These are phyloP conservation scores for Castor canadensis DNA, from an alignment of 2,113 vertebrate species.

Conservation along the genomic window DNA sequence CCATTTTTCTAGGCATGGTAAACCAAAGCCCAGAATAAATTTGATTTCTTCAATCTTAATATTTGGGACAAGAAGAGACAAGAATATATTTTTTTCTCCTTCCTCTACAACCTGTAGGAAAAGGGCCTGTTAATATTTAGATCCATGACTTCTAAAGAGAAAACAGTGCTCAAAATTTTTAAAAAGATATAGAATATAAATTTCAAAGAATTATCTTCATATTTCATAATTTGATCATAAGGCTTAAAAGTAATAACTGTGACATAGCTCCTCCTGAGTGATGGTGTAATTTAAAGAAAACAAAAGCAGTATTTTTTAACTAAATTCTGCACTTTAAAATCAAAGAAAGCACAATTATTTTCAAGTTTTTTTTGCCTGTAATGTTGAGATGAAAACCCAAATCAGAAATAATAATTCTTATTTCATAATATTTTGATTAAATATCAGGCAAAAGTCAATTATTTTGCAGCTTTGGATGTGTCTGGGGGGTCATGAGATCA, in stretches of 20 bases:
- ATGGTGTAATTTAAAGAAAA: constrained; percentile 18
- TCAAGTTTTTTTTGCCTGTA: background rate
- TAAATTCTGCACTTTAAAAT: constrained; percentile 47
- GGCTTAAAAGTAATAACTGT: background rate
- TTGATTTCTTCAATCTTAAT: background rate
- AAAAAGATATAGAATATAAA: background rate
- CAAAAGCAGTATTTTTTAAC: constrained; percentile 43
- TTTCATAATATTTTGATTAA: constrained; percentile 21
- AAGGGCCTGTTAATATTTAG: background rate
- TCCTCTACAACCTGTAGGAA: background rate
- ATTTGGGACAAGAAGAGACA: background rate
- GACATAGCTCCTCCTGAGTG: background rate
- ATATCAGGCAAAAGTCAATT: constrained; percentile 47
- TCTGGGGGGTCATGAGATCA: constrained; percentile 54
- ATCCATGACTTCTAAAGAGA: background rate
- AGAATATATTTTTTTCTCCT: background rate
- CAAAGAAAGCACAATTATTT: constrained; percentile 39
- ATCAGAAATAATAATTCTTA: constrained; percentile 44
- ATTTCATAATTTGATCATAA: constrained; percentile 40
- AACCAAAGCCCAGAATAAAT: background rate
- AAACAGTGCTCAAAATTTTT: background rate
- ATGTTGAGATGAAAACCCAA: background rate
- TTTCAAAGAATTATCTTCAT: constrained; percentile 32
- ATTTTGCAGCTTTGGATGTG: constrained; percentile 51
- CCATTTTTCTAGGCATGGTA: background rate